A percentile compares a stretch with the other conserved stretches of the same genome.
These are phyloP conservation scores for Drosophila koepferae DNA, from an alignment of 2,888 invertebrate genomes.

Conservation along the genomic window DNA sequence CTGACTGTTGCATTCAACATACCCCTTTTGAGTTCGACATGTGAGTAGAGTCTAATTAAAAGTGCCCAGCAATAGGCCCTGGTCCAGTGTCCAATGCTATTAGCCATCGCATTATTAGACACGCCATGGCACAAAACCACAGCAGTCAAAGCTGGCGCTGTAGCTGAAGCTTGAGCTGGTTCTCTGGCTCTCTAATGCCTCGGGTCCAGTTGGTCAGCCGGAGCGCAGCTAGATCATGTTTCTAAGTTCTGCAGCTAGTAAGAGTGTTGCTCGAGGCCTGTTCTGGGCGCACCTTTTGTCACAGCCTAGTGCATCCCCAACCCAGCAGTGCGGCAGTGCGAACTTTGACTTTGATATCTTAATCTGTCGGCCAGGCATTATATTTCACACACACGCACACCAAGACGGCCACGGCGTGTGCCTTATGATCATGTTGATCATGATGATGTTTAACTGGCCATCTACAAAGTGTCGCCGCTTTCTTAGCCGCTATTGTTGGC, in stretches of 20 bases:
- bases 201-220: conserved; percentile 33
- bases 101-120: conserved; percentile 81
- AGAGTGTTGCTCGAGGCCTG: conserved; percentile 62
- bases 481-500: conserved; percentile 61
- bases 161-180: conserved; percentile 19
- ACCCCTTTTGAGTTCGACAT: neutral
- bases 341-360: conserved; percentile 81
- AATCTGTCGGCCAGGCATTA: conserved; percentile 69
- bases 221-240: conserved; percentile 58
- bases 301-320: conserved; percentile 71
- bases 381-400: conserved; percentile 50
- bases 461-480: conserved; percentile 67
- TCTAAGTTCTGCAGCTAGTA: conserved; percentile 54
- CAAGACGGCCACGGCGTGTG: conserved; percentile 63
- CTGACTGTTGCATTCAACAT: neutral
- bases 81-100: conserved; percentile 76
- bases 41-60: conserved; percentile 74
- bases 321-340: conserved; percentile 59
- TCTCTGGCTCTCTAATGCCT: conserved; percentile 43
- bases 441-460: conserved; percentile 38
- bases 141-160: conserved; percentile 39
- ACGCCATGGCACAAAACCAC: conserved; percentile 68
- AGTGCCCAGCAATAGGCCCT: conserved; percentile 47
- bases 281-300: conserved; percentile 62
- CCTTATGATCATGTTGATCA: conserved; percentile 59